Percentiles rank a stretch among this genome's conserved stretches.
Evolutionary conservation across 2,888 invertebrate species (phyloP).

Genomic region (Andrena bicolor): DNA sequence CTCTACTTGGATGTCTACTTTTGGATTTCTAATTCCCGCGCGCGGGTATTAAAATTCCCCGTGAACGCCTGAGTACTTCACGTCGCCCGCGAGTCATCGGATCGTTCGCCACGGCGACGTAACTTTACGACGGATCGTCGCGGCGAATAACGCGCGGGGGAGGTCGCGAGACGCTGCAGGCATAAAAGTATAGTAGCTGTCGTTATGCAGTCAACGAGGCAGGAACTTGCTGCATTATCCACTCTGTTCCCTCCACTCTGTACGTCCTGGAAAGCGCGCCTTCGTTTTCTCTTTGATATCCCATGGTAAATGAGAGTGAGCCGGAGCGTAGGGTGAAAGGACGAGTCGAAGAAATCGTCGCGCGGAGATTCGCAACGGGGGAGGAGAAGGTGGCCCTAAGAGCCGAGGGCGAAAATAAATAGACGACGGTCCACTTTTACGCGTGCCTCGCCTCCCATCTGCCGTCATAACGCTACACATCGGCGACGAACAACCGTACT

Average conservation of each 20-base stretch:
- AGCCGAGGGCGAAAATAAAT: slow-evolving; percentile 27
- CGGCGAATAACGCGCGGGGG: slow-evolving; percentile 24
- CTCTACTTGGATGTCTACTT: slow-evolving; percentile 31
- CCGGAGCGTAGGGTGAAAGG: background rate
- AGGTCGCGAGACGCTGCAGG: slow-evolving; percentile 25
- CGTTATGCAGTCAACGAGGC: background rate
- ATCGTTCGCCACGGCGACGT: slow-evolving; percentile 29
- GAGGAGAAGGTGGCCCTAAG: slow-evolving; percentile 33
- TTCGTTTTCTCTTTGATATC: slow-evolving; percentile 5
- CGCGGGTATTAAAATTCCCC: slow-evolving; percentile 16
- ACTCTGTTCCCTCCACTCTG: slow-evolving; percentile 27
- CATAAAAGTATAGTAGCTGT: slow-evolving; percentile 39
- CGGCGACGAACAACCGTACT: slow-evolving; percentile 25
- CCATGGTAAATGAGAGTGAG: slow-evolving; percentile 33
- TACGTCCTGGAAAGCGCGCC: slow-evolving; percentile 46
- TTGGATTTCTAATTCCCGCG: slow-evolving; percentile 16
- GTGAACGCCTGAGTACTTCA: slow-evolving; percentile 30
- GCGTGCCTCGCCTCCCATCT: background rate
- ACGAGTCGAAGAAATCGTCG: background rate
- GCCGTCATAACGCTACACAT: background rate
- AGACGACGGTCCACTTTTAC: slow-evolving; percentile 30
- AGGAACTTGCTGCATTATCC: slow-evolving; percentile 63
- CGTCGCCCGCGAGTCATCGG: slow-evolving; percentile 41
- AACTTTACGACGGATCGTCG: slow-evolving; percentile 55
- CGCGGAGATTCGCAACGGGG: background rate